Evolutionary conservation across 2,888 invertebrate genomes (phyloP).

Genomic region (Drosophila demipolita): DNA sequence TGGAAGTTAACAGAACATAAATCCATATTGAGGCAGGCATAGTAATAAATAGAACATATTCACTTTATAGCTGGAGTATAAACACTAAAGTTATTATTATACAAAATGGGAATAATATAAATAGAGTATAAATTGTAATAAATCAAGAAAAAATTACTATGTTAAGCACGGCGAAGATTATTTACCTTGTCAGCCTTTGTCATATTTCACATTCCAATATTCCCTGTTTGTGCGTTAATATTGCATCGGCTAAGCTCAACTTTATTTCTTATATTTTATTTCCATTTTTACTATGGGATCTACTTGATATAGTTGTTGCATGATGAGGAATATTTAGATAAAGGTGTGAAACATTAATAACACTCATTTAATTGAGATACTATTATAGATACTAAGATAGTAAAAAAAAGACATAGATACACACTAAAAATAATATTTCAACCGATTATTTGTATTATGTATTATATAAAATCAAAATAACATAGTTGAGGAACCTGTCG

Average conservation of each 20-base stretch:
- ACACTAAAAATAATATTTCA: not conserved
- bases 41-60: not conserved
- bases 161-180: not conserved
- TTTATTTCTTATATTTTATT: not conserved
- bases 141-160: not conserved
- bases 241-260: no score
- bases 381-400: not conserved
- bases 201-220: not conserved
- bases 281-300: not conserved
- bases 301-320: not conserved
- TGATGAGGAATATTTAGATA: not conserved
- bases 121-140: not conserved
- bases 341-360: not conserved
- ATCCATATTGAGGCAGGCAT: not conserved
- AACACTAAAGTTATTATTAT: no score
- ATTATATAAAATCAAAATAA: not conserved
- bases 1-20: slow-evolving; percentile 1
- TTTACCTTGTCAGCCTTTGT: not conserved
- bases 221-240: not conserved
- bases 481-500: not conserved
- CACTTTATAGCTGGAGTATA: not conserved
- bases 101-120: not conserved
- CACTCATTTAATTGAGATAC: not conserved
- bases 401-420: not conserved
- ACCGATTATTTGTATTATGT: not conserved